Evolutionary conservation across 2,888 invertebrate genomes (phyloP), one percentile per base, ranked within the genome.

Genomic region (Schizaphis graminum): DNA sequence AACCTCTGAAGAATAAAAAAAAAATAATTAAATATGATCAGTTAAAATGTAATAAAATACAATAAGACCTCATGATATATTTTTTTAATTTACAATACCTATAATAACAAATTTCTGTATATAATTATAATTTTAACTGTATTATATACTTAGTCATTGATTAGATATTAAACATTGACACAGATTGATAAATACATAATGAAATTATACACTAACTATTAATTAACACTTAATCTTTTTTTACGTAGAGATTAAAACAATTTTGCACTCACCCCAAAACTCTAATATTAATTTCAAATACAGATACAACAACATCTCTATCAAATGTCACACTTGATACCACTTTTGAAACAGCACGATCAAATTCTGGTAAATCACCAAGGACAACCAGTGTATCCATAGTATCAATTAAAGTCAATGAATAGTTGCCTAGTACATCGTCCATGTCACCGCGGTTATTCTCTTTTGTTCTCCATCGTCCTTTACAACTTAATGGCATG

Each of bases 201-300:
- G 35, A 35, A n/a, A n/a, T 67, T n/a, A 67, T 57, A 57, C n/a
- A 67, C 16, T 16, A 67, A n/a, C 13, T 13, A 13, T n/a, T 67
- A 67, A 67, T 67, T 13, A 67, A 16, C n/a, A 67, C 16, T n/a
- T 67, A 67, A 67, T 67, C 13, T n/a, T 67, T 61, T 28, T 24
- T 49, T 8, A 87, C 44, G 26, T 91, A 53, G 5, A 53, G 21
- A 88, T 35, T n/a, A 21, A 86, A 86, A 47, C 28, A 88, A 3
- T 88, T 88, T 89, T 41, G 28, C 90, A 96, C 97, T 97, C 96
- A 98, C 98, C 99, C 99, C n/a, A 99, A 96, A 96, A 99, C 98
- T 95, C 99, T 97, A 95, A 99, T 99, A 96, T 99, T 99, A 21
- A 99, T 99, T 96, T 99, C 99, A 96, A 99, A 99, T 10, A 99